Base-by-base conservation (phyloP, 2,888 invertebrate species). In the Ephialtes manifestator region DNA sequence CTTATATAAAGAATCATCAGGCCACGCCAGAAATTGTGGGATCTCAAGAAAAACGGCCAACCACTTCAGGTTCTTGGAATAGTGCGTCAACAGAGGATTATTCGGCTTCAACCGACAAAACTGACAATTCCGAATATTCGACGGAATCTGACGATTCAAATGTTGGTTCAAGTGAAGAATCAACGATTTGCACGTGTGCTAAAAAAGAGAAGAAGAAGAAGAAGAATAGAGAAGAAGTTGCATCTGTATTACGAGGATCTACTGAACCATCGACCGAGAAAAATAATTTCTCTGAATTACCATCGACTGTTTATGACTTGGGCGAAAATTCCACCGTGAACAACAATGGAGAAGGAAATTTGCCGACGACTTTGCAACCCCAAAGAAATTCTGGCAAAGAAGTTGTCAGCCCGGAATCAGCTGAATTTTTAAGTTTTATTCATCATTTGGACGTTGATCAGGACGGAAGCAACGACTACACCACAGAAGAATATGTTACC, bases 1-100 rank as follows among this genome's bases (percentile, higher is more conserved):
- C 90, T 4, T 91, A 92, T 51, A 84, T 87, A 39, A 90, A 90
- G 79, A 89, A 89, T 60, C 87, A 88, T 81, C 82, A 71, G 72
- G 53, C 39, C 24, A 31, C 63, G 2, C 15, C 46, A 28, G 70
- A n/a, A 51, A 68, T 65, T 20, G n/a, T 65, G 0, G 68, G 39
- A 0, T 11, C 28, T 4, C n/a, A 70, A 63, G 5, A 53, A 68
- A 46, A 78, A 53, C 24, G 1, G n/a, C 15, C 10, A 11, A 58
- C 4, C 24, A n/a, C 31, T 55, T 28, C 75, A 5, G 31, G 4
- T 46, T 35, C 77, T 15, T 18, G n/a, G 43, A 43, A n/a, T 8
- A 43, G 71, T 4, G 5, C 18, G 28, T 68, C 68, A 8, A 78
- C 63, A 0, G 68, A 75, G 35, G 39, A 18, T 65, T 72, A 81